Percentiles rank a stretch among this genome's conserved stretches.
These are phyloP conservation scores for Nipponia nippon DNA, from an alignment of 2,113 vertebrate genomes.

Conservation along the genomic window DNA sequence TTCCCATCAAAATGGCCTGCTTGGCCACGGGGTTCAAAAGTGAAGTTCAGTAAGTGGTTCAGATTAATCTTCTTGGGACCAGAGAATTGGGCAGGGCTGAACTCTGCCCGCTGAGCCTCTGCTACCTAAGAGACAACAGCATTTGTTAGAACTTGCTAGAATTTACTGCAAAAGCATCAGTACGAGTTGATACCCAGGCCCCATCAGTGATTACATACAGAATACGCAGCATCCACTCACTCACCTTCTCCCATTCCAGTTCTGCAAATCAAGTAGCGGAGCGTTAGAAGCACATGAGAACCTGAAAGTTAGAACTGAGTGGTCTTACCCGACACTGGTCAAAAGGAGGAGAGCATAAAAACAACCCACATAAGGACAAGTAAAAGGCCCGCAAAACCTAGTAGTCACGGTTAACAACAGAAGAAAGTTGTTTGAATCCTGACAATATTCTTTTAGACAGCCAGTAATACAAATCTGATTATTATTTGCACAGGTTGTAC, in stretches of 20 bases:
- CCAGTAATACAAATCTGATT: not conserved
- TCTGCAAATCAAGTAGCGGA: constrained; percentile 9
- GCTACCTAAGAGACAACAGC: constrained; percentile 83
- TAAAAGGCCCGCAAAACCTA: not conserved
- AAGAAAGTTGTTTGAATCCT: not conserved
- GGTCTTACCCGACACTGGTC: not conserved
- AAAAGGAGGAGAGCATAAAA: not conserved
- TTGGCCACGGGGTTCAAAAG: constrained; percentile 94
- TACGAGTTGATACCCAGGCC: not conserved
- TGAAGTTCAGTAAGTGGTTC: constrained; percentile 98
- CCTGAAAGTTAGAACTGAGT: not conserved
- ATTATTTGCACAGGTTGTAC: not conserved
- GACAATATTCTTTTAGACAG: not conserved
- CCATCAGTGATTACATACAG: not conserved
- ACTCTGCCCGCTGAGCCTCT: constrained; percentile 95
- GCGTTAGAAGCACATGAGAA: not conserved
- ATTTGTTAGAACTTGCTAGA: constrained; percentile 3
- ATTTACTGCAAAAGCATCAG: not conserved
- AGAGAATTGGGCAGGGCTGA: constrained; percentile 97
- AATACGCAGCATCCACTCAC: not conserved
- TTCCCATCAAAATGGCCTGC: constrained; percentile 81
- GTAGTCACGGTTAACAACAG: not conserved
- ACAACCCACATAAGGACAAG: not conserved
- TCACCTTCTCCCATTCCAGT: constrained; percentile 2
- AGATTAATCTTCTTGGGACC: constrained; percentile 98